phyloP scores from a whole-genome alignment of 37 sponge, comb jelly and placozoan genomes.

The Bolinopsis microptera region DNA sequence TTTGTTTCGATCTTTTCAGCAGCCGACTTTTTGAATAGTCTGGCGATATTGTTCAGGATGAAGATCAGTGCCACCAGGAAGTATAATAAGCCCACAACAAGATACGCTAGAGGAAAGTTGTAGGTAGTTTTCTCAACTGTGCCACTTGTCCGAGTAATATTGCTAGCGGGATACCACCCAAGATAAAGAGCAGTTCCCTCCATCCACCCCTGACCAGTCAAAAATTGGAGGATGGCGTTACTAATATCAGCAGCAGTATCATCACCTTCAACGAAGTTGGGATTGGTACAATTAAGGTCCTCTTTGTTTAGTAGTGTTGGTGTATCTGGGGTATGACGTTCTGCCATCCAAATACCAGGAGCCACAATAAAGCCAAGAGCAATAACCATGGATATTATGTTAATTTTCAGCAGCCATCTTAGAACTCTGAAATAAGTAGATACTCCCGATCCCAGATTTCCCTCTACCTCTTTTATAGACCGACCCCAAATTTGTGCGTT shows the following conservation, averaged over 20 bases:
- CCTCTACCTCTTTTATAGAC: constrained; percentile 1
- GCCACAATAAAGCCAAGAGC: neutral
- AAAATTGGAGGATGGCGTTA: neutral
- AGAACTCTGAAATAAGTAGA: constrained; percentile 31
- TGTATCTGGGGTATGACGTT: neutral
- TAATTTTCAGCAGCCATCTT: constrained; percentile 20
- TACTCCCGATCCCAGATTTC: constrained; percentile 5
- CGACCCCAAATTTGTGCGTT: neutral
- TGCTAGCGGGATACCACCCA: neutral
- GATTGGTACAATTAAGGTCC: neutral
- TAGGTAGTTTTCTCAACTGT: neutral
- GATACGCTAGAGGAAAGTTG: constrained; percentile 9
- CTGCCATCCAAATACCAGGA: neutral
- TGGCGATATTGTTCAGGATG: neutral
- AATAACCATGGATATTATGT: neutral
- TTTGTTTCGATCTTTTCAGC: constrained; percentile 1
- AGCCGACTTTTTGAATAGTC: constrained; percentile 6
- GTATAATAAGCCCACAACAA: neutral
- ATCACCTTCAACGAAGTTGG: neutral
- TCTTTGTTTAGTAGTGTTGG: neutral
- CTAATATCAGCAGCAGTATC: neutral
- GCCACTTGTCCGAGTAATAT: neutral
- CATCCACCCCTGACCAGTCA: constrained; percentile 30
- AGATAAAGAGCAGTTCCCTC: neutral
- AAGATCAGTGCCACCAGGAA: neutral